phyloP scores from a whole-genome alignment of 2,113 vertebrate species.

The Rynchops niger region DNA sequence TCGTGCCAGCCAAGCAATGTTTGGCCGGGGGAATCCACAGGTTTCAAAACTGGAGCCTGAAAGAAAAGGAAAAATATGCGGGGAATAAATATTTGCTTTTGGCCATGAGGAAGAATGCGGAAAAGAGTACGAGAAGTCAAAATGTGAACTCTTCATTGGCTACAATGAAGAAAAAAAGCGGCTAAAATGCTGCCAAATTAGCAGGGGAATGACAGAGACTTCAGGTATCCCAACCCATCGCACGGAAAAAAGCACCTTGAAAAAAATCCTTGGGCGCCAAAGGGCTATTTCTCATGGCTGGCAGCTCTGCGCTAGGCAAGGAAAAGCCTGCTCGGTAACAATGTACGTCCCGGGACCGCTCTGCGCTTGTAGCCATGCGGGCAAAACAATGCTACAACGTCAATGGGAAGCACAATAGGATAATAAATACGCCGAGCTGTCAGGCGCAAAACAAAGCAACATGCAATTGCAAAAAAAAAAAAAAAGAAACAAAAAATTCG shows the following conservation, averaged over 20 bases:
- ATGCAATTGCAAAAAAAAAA: not conserved
- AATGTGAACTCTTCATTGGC: conserved; percentile 27
- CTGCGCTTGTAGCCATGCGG: conserved; percentile 40
- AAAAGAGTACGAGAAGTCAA: conserved; percentile 29
- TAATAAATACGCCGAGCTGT: conserved; percentile 64
- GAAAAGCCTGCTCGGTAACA: conserved; percentile 41
- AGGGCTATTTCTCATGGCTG: conserved; percentile 22
- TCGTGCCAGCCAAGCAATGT: not conserved
- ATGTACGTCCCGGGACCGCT: conserved; percentile 42
- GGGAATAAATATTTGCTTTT: conserved; percentile 79
- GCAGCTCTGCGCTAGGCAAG: conserved; percentile 64
- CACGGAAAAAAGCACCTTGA: not conserved
- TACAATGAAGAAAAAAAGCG: not conserved
- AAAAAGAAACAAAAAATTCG: not conserved
- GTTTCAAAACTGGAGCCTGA: conserved; percentile 55
- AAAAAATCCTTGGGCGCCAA: not conserved
- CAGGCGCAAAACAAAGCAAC: conserved; percentile 45
- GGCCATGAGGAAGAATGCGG: conserved; percentile 68
- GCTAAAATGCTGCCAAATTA: not conserved
- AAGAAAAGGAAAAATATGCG: conserved; percentile 65
- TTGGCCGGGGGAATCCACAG: conserved; percentile 24
- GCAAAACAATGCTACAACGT: conserved; percentile 62
- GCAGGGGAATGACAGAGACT: not conserved
- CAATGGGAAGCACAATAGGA: conserved; percentile 61
- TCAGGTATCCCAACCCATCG: not conserved